A percentile compares a stretch with the other conserved stretches of the same genome.
Conservation (phyloP, 2,888 invertebrate genomes). For the Drosophila phalerata region DNA sequence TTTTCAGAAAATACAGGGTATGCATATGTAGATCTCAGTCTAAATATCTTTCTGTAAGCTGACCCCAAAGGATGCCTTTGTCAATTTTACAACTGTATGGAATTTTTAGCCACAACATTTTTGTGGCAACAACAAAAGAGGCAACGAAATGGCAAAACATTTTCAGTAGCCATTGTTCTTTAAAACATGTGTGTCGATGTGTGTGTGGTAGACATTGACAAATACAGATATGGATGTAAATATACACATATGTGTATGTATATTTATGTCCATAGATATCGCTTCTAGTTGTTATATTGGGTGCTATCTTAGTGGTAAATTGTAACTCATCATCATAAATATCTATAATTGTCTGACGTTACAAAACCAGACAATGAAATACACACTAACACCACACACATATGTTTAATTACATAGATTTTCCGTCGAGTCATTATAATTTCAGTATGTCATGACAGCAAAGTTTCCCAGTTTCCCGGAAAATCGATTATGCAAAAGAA, state of each 20-base stretch:
- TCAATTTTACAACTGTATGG: constrained; percentile 40
- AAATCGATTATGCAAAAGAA: constrained; percentile 76
- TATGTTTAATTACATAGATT: constrained; percentile 57
- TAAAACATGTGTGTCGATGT: constrained; percentile 9
- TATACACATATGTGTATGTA: neutral
- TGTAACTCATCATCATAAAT: constrained; percentile 68
- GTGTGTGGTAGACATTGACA: neutral
- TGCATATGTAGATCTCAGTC: neutral
- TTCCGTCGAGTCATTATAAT: constrained; percentile 66
- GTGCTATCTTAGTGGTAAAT: constrained; percentile 41
- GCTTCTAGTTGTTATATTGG: constrained; percentile 24
- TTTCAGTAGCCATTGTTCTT: constrained; percentile 49
- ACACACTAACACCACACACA: constrained; percentile 27
- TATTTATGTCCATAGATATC: constrained; percentile 40
- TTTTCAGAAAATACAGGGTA: neutral
- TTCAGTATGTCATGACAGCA: constrained; percentile 64
- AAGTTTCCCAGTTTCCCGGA: constrained; percentile 35
- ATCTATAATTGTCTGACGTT: constrained; percentile 69
- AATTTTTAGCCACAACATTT: constrained; percentile 27
- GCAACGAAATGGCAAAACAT: constrained; percentile 36
- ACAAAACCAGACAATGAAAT: constrained; percentile 60
- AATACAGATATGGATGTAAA: neutral
- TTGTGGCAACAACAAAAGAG: constrained; percentile 47
- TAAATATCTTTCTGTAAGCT: neutral
- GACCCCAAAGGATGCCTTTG: constrained; percentile 49